These are phyloP conservation scores for Drosophila pruinosa DNA, from an alignment of 1,140 invertebrate genomes.

Conservation along the genomic window DNA sequence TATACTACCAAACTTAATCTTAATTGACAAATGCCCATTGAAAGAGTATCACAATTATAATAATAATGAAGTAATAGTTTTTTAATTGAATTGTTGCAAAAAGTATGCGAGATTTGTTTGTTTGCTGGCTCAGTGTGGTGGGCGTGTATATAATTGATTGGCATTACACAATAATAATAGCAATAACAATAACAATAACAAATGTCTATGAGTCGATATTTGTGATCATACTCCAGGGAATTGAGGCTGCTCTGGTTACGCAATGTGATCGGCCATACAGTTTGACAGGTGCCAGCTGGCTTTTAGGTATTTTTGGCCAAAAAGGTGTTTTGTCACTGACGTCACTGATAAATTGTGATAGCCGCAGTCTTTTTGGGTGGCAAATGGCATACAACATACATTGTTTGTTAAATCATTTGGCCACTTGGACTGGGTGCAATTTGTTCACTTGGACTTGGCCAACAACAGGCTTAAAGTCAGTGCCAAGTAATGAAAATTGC, in stretches of 20 bases:
- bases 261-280: conserved; percentile 40
- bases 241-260: conserved; percentile 57
- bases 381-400: background rate
- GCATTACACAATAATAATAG: conserved; percentile 63
- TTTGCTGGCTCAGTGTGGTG: conserved; percentile 24
- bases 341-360: conserved; percentile 68
- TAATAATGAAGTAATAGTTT: conserved; percentile 57
- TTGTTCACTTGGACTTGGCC: conserved; percentile 77
- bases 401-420: conserved; percentile 17
- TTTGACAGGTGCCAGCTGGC: conserved; percentile 1
- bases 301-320: background rate
- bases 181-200: conserved; percentile 43
- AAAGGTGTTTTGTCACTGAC: conserved; percentile 37
- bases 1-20: too few relatives aligned
- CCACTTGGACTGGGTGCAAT: conserved; percentile 55
- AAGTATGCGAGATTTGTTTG: conserved; percentile 17
- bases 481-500: conserved; percentile 80
- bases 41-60: conserved; percentile 23
- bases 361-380: conserved; percentile 12
- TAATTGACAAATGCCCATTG: background rate
- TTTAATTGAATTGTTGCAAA: conserved; percentile 77
- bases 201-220: conserved; percentile 2
- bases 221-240: background rate
- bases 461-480: conserved; percentile 74
- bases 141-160: conserved; percentile 73